These are phyloP conservation scores for Ataeniobius toweri DNA, from an alignment of 2,797 vertebrate species.

Conservation along the genomic window DNA sequence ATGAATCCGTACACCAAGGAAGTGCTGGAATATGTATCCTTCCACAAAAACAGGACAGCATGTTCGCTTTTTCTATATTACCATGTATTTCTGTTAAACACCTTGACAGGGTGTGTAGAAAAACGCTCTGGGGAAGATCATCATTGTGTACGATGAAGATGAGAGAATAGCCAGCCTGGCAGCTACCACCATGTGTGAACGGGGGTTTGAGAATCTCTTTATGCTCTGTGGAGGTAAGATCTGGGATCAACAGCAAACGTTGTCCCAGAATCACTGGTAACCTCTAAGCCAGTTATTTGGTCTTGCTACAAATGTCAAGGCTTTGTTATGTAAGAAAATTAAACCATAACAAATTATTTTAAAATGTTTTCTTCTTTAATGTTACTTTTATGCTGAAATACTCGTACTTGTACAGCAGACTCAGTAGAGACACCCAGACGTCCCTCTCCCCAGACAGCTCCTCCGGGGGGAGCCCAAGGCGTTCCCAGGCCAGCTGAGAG, in stretches of 20 bases:
- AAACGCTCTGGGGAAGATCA: constrained; percentile 90
- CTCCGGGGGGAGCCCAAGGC: too few species aligned
- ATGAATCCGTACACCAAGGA: constrained; percentile 93
- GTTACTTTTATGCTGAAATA: too few species aligned
- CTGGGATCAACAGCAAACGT: background rate
- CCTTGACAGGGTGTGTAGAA: constrained; percentile 83
- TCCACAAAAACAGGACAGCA: constrained; percentile 27
- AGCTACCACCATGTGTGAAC: constrained; percentile 92
- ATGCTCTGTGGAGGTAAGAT: constrained; percentile 92
- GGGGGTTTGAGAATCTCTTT: constrained; percentile 95
- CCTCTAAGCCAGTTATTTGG: too few species aligned
- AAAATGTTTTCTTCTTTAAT: too few species aligned
- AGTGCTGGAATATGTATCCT: constrained; percentile 96
- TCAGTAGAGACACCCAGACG: too few species aligned
- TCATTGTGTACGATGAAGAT: constrained; percentile 92
- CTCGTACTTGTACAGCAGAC: too few species aligned
- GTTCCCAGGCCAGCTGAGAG: too few species aligned
- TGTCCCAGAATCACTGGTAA: too few species aligned
- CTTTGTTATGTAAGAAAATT: too few species aligned
- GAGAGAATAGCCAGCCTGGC: constrained; percentile 91
- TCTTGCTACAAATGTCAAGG: too few species aligned
- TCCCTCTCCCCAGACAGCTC: too few species aligned
- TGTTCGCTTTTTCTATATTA: background rate
- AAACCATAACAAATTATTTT: too few species aligned
- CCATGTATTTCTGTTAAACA: background rate